Evolutionary conservation across 2,113 vertebrate genomes (phyloP).

Genomic region (Ailuropoda melanoleuca): DNA sequence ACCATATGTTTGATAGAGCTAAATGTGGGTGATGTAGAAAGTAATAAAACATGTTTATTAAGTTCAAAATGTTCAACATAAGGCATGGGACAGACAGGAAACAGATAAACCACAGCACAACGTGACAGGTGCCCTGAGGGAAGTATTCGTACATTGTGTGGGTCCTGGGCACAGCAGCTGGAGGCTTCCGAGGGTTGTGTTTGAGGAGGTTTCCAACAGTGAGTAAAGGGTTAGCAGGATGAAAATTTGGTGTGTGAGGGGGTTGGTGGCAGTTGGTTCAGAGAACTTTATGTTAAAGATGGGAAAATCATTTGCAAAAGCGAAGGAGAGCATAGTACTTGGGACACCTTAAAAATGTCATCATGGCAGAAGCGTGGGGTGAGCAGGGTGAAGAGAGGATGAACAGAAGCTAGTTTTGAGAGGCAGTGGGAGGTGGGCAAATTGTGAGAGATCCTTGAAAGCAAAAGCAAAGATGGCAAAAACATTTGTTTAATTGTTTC

Average conservation of each 20-base stretch:
- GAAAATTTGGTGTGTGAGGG: neutral
- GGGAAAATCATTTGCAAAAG: neutral
- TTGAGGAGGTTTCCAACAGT: neutral
- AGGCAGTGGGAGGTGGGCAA: neutral
- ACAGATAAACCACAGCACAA: neutral
- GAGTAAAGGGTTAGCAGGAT: neutral
- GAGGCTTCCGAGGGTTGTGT: neutral
- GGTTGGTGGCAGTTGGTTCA: neutral
- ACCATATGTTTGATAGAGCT: neutral
- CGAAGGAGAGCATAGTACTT: neutral
- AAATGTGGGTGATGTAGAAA: neutral
- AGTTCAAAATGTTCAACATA: neutral
- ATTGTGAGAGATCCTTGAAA: neutral
- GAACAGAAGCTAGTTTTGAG: neutral
- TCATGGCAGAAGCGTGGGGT: neutral
- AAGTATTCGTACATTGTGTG: neutral
- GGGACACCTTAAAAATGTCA: neutral
- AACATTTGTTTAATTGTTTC: neutral
- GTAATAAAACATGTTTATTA: neutral
- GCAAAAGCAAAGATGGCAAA: neutral
- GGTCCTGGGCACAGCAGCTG: neutral
- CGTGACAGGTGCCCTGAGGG: rapidly evolving
- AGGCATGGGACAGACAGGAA: neutral
- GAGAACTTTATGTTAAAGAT: neutral
- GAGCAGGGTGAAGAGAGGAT: neutral